Evolutionary conservation across 2,888 invertebrate genomes (phyloP).

Genomic region (Bellardia bayeri): DNA sequence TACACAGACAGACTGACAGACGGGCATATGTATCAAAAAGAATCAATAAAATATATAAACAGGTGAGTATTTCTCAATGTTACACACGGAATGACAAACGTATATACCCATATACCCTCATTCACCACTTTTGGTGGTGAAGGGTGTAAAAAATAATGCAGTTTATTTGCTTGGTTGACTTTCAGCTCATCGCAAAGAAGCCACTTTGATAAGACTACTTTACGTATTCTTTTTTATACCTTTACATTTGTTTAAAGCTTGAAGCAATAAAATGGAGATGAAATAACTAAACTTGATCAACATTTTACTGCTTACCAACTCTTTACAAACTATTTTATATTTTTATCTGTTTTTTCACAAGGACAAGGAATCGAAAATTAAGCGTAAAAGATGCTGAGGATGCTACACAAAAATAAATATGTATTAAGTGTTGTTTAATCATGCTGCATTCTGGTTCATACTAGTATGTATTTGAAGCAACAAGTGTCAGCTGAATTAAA

Average conservation of each 20-base stretch:
- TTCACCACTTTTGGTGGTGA: too few relatives aligned
- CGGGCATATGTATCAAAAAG: too few relatives aligned
- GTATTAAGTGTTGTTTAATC: slow-evolving; percentile 56
- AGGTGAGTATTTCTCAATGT: too few relatives aligned
- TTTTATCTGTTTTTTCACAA: slow-evolving; percentile 31
- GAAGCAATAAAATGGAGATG: slow-evolving; percentile 43
- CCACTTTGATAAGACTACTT: slow-evolving; percentile 60
- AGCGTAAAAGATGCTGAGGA: slow-evolving; percentile 20
- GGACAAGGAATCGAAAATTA: slow-evolving; percentile 16
- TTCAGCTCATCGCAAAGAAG: slow-evolving; percentile 64
- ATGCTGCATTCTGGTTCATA: slow-evolving; percentile 3
- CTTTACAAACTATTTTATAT: not conserved
- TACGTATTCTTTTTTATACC: slow-evolving; percentile 29
- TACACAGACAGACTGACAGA: too few relatives aligned
- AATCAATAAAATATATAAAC: too few relatives aligned
- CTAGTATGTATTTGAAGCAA: slow-evolving; percentile 55
- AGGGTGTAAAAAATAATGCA: slow-evolving; percentile 56
- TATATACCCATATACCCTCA: too few relatives aligned
- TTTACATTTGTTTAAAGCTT: slow-evolving; percentile 54
- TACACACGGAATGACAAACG: too few relatives aligned
- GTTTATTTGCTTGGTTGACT: slow-evolving; percentile 74
- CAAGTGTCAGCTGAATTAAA: slow-evolving; percentile 70
- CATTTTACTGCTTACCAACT: slow-evolving; percentile 30
- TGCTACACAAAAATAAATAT: slow-evolving; percentile 29
- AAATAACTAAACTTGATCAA: slow-evolving; percentile 25